Conservation (phyloP, 2,113 vertebrate genomes). For the Macquaria ambigua region DNA sequence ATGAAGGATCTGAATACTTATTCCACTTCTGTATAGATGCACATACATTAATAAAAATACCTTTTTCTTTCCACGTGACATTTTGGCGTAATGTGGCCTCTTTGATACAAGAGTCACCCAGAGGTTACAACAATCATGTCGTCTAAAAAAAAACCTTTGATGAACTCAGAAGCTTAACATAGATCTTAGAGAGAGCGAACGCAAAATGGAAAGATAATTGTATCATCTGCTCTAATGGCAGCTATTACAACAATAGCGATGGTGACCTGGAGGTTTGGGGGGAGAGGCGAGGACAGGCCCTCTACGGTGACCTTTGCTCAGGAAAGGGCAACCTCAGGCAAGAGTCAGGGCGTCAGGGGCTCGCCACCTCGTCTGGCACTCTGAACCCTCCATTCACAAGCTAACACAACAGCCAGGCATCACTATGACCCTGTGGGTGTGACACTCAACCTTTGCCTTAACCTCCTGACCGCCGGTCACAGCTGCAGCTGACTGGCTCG, state of each 20-base stretch:
- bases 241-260: slow-evolving; percentile 74
- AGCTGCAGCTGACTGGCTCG: slow-evolving; percentile 78
- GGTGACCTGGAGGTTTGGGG: slow-evolving; percentile 68
- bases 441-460: slow-evolving; percentile 87
- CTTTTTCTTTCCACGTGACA: not conserved
- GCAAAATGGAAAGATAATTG: slow-evolving; percentile 77
- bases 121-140: slow-evolving; percentile 70
- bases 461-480: slow-evolving; percentile 80
- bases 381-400: slow-evolving; percentile 81
- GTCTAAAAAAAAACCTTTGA: slow-evolving; percentile 66
- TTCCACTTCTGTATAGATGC: too few species aligned
- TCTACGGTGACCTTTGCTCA: slow-evolving; percentile 70
- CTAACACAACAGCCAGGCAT: slow-evolving; percentile 79
- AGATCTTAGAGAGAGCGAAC: slow-evolving; percentile 46
- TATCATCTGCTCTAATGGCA: slow-evolving; percentile 79
- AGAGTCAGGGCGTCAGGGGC: slow-evolving; percentile 73
- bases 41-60: not conserved
- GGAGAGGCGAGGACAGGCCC: slow-evolving; percentile 42
- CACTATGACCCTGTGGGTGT: slow-evolving; percentile 83
- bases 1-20: not conserved
- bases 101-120: slow-evolving; percentile 65
- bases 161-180: slow-evolving; percentile 66
- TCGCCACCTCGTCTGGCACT: slow-evolving; percentile 74
- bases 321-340: slow-evolving; percentile 77
- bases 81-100: slow-evolving; percentile 25